phyloP scores from a whole-genome alignment of 2,888 invertebrate genomes.

The Lepidochrysops patricia region DNA sequence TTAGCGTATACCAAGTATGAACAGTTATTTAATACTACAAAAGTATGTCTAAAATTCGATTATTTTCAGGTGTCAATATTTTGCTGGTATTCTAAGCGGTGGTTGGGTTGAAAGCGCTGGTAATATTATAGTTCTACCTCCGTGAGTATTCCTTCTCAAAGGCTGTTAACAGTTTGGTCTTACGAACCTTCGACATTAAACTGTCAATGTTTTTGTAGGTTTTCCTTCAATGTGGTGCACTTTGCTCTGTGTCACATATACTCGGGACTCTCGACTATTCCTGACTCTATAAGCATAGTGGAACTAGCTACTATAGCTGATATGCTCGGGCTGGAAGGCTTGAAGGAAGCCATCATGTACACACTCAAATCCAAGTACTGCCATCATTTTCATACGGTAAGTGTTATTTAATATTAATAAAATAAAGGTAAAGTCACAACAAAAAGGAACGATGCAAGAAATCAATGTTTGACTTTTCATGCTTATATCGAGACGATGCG shows the following conservation, averaged over 20 bases:
- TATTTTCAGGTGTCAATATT: conserved; percentile 86
- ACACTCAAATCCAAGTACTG: conserved; percentile 91
- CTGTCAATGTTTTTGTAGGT: conserved; percentile 62
- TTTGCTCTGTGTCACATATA: conserved; percentile 96
- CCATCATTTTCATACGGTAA: conserved; percentile 93
- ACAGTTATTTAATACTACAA: no score
- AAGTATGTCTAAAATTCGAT: conserved; percentile 13
- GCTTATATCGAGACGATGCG: no score
- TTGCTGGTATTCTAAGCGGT: conserved; percentile 91
- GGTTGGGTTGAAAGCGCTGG: conserved; percentile 86
- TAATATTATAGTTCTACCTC: conserved; percentile 88
- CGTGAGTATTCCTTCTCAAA: conserved; percentile 62
- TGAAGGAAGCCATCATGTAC: conserved; percentile 93
- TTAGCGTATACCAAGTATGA: no score
- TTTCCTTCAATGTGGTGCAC: conserved; percentile 88
- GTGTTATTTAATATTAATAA: no score
- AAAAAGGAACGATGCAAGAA: no score
- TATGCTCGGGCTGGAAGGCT: conserved; percentile 90
- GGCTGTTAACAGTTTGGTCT: no score
- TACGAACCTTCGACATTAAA: no score
- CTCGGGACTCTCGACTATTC: conserved; percentile 92
- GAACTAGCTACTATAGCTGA: conserved; percentile 92
- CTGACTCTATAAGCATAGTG: conserved; percentile 88
- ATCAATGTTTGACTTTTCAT: no score
- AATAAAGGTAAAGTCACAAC: no score